Percentiles rank a stretch among this genome's conserved stretches.
These are phyloP conservation scores for Pachycephus smyrnensis DNA, from an alignment of 2,888 invertebrate species.

Conservation along the genomic window DNA sequence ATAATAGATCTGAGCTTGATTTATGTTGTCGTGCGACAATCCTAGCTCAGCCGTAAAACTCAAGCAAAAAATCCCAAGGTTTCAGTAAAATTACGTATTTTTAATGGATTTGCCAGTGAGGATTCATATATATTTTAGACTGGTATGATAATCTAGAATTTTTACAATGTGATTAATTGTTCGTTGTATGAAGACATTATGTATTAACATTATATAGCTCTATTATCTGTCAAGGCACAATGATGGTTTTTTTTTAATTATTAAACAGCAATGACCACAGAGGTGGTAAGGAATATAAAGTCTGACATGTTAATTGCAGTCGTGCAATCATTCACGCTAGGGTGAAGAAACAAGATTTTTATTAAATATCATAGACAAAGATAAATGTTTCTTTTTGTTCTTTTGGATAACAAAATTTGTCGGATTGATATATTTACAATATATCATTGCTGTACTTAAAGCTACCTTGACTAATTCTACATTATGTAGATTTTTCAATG, in stretches of 20 bases:
- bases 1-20: not conserved
- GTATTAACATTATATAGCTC: not conserved
- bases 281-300: not conserved
- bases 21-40: not conserved
- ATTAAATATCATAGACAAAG: constrained; percentile 25
- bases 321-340: not conserved
- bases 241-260: not conserved
- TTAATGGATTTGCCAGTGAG: not conserved
- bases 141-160: not conserved
- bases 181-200: not conserved
- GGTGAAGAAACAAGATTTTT: constrained; percentile 7
- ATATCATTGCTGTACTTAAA: not conserved
- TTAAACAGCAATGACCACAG: not conserved
- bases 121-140: not conserved
- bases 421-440: not conserved
- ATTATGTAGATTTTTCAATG: not conserved
- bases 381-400: constrained; percentile 26
- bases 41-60: not conserved
- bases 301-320: not conserved
- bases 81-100: not conserved
- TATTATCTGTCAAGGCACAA: not conserved
- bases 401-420: constrained; percentile 8
- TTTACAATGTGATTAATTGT: not conserved
- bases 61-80: not conserved
- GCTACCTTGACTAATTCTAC: not conserved